Evolutionary conservation across 1,140 invertebrate genomes (phyloP).

Genomic region (Drosophila albomicans): DNA sequence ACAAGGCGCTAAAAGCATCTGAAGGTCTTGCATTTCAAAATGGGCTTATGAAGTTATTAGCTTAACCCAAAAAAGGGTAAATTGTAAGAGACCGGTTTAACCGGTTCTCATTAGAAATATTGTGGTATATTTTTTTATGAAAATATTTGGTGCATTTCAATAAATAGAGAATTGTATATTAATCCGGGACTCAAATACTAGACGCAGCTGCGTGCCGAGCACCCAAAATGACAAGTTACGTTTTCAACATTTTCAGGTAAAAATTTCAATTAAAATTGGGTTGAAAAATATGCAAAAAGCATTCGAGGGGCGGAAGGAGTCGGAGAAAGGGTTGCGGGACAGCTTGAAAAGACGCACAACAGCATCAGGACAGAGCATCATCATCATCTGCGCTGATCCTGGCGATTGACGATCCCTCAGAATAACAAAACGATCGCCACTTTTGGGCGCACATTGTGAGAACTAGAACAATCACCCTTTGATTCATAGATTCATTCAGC

Average conservation of each 20-base stretch:
- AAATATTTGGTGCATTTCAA: constrained; percentile 78
- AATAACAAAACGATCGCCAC: constrained; percentile 68
- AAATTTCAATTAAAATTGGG: constrained; percentile 74
- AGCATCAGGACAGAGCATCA: constrained; percentile 44
- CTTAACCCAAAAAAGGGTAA: constrained; percentile 23
- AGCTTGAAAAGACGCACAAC: constrained; percentile 63
- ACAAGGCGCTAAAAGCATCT: constrained; percentile 12
- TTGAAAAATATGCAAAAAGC: constrained; percentile 53
- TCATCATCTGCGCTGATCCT: constrained; percentile 33
- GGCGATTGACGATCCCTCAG: constrained; percentile 36
- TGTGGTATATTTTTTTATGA: constrained; percentile 76
- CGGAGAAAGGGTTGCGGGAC: constrained; percentile 46
- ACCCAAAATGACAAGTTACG: constrained; percentile 30
- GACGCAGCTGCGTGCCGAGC: constrained; percentile 58
- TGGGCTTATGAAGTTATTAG: constrained; percentile 15
- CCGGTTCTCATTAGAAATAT: constrained; percentile 64
- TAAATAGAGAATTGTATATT: constrained; percentile 63
- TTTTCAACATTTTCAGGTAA: constrained; percentile 68
- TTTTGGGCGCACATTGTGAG: constrained; percentile 66
- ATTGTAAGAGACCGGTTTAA: constrained; percentile 55
- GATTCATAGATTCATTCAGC: constrained; percentile 36
- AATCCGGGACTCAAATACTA: constrained; percentile 44
- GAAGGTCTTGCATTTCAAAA: constrained; percentile 8
- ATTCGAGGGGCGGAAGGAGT: background rate
- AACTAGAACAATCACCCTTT: constrained; percentile 67